A percentile compares a stretch with the other conserved stretches of the same genome.
Evolutionary conservation across 1,140 invertebrate genomes (phyloP).

Genomic region (Teleopsis dalmanni): DNA sequence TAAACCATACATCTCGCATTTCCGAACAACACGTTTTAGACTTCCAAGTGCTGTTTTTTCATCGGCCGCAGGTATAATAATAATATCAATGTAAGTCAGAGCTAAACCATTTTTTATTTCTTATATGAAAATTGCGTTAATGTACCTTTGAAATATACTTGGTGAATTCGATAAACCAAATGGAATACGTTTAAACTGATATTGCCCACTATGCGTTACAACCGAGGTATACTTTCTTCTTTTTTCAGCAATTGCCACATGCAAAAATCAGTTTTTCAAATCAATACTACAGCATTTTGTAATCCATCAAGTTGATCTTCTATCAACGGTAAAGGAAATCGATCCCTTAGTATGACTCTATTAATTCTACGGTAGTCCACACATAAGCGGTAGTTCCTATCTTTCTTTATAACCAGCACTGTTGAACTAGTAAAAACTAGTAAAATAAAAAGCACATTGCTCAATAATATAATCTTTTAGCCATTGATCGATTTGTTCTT

Average conservation of each 20-base stretch:
- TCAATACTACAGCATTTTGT: slow-evolving; percentile 6
- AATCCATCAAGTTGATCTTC: slow-evolving; percentile 9
- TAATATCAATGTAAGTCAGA: not conserved
- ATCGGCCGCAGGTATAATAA: not conserved
- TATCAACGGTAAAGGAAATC: slow-evolving; percentile 9
- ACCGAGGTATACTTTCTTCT: slow-evolving; percentile 10
- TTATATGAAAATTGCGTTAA: slow-evolving; percentile 10
- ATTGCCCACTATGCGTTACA: slow-evolving; percentile 8
- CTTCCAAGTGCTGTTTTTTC: not conserved
- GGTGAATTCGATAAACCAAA: slow-evolving; percentile 12
- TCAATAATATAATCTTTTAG: slow-evolving; percentile 19
- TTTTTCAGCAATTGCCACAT: not conserved
- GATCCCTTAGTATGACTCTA: slow-evolving; percentile 7
- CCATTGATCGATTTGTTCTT: slow-evolving; percentile 17
- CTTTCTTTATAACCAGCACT: slow-evolving; percentile 21
- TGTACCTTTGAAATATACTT: slow-evolving; percentile 6
- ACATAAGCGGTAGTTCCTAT: slow-evolving; percentile 12
- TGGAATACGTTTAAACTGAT: slow-evolving; percentile 5
- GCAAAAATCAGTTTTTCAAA: slow-evolving; percentile 10
- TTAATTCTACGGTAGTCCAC: slow-evolving; percentile 18
- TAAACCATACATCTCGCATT: not conserved
- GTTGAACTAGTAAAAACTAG: slow-evolving; percentile 18
- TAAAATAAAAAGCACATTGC: slow-evolving; percentile 18
- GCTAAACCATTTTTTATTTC: no score
- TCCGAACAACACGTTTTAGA: not conserved